Percentiles rank a stretch among this genome's conserved stretches.
Conservation (phyloP, 2,113 vertebrate species). For the Esox niger region DNA sequence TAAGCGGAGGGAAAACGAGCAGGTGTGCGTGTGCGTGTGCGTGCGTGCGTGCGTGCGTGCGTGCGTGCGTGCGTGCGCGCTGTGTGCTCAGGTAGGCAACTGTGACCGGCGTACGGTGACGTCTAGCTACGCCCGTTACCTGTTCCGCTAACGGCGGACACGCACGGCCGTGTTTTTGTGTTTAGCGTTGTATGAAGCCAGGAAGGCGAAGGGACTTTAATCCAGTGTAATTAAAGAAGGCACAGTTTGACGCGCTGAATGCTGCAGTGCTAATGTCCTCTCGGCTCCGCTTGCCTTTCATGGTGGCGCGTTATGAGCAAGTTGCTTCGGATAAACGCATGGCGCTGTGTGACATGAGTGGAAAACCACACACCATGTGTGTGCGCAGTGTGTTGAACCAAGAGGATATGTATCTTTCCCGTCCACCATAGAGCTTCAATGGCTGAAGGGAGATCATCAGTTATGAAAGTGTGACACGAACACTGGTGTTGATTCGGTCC, state of each 20-base stretch:
- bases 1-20: too few species aligned
- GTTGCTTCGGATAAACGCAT: background rate
- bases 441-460: constrained; percentile 12
- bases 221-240: background rate
- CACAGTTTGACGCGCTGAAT: background rate
- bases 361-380: background rate
- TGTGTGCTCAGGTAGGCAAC: too few species aligned
- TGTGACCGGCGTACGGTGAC: too few species aligned
- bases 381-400: background rate
- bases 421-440: too few species aligned
- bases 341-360: background rate
- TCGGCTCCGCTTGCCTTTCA: background rate
- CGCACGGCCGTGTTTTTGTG: background rate
- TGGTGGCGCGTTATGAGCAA: background rate
- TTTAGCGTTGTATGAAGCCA: background rate
- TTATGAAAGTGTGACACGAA: constrained; percentile 33
- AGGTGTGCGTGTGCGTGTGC: too few species aligned
- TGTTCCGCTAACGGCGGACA: too few species aligned
- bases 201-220: too few species aligned
- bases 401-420: background rate
- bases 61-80: too few species aligned
- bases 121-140: too few species aligned
- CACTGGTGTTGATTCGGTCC: constrained; percentile 7
- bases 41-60: too few species aligned
- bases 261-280: background rate